Conservation (phyloP, 1,140 invertebrate genomes). For the Pogonomyrmex californicus region DNA sequence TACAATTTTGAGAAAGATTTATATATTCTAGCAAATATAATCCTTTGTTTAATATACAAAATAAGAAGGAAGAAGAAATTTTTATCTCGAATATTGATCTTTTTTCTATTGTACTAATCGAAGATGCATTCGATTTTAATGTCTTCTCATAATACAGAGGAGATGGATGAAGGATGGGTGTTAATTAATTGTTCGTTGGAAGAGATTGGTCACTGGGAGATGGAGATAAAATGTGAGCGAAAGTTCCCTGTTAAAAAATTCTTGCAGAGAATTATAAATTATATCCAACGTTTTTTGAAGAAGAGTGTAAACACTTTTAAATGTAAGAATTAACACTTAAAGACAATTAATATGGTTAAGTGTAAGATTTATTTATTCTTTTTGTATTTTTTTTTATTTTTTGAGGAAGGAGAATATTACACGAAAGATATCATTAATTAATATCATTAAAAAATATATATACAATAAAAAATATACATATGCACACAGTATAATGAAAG, state of each 20-base stretch:
- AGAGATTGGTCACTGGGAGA: not conserved
- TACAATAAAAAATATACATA: too few species aligned
- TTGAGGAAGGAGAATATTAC: not conserved
- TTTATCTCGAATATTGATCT: not conserved
- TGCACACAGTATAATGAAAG: too few species aligned
- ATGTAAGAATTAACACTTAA: conserved; percentile 69
- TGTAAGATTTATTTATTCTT: not conserved
- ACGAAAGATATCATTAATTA: not conserved
- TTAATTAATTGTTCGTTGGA: conserved; percentile 72
- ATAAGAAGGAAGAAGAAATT: not conserved
- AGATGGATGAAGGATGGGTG: conserved; percentile 1
- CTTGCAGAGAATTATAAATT: conserved; percentile 78
- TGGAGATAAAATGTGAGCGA: conserved; percentile 34
- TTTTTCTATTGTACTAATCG: not conserved
- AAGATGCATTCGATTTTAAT: not conserved
- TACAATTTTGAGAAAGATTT: not conserved
- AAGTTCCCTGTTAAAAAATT: conserved; percentile 74
- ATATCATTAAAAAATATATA: not conserved
- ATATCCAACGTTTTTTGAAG: conserved; percentile 79
- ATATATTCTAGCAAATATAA: not conserved
- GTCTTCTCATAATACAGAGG: too few species aligned
- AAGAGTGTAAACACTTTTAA: conserved; percentile 69
- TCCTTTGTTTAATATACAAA: not conserved
- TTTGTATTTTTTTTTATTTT: too few species aligned
- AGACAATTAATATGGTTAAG: not conserved